Conservation (phyloP, 2,797 vertebrate species). For the Brachyalestes nurse region DNA sequence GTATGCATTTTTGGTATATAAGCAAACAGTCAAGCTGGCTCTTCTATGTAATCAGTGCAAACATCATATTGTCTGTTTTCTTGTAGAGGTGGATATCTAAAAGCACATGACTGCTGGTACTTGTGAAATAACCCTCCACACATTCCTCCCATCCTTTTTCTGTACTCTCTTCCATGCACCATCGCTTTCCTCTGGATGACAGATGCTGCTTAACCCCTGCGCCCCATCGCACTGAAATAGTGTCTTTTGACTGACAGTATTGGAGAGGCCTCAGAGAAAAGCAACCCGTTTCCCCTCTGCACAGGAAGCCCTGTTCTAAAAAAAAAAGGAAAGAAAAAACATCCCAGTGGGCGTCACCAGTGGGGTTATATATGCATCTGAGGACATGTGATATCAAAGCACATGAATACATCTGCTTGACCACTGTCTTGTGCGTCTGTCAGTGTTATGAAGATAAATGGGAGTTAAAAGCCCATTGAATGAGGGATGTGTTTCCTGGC, state of each 20-base stretch:
- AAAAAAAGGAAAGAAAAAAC: constrained; percentile 61
- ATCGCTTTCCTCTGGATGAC: constrained; percentile 74
- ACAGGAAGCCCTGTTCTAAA: constrained; percentile 61
- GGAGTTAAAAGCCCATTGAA: constrained; percentile 10
- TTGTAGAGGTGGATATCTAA: not conserved
- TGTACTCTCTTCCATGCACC: constrained; percentile 61
- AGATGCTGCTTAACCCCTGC: constrained; percentile 80
- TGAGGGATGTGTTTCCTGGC: constrained; percentile 9
- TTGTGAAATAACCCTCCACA: not conserved
- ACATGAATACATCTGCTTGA: constrained; percentile 22
- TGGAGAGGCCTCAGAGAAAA: constrained; percentile 45
- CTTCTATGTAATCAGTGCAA: not conserved
- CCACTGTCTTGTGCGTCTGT: constrained; percentile 14
- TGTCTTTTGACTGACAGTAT: constrained; percentile 69
- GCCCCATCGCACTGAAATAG: constrained; percentile 70
- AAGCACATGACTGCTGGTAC: not conserved
- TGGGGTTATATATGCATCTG: constrained; percentile 24
- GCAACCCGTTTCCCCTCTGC: constrained; percentile 38
- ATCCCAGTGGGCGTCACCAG: constrained; percentile 27
- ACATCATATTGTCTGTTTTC: no score
- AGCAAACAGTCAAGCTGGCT: not conserved
- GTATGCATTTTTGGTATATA: not conserved
- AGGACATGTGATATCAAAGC: constrained; percentile 34
- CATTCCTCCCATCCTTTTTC: constrained; percentile 54
- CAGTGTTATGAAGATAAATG: constrained; percentile 34